A percentile compares a stretch with the other conserved stretches of the same genome.
Conservation (phyloP, 2,113 vertebrate species). For the Syngnathus scovelli region DNA sequence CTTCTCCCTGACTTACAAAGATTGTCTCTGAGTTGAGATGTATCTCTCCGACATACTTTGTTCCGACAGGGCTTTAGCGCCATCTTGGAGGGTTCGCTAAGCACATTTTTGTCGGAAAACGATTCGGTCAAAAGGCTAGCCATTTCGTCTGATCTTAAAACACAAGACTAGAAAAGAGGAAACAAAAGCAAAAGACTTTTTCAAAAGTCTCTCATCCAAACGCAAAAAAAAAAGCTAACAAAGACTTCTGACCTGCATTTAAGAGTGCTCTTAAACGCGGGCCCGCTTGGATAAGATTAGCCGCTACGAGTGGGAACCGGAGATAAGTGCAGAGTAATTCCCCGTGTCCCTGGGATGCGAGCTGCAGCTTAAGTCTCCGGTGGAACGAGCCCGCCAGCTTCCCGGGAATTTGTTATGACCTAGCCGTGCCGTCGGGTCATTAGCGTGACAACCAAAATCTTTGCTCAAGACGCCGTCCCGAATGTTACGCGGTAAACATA, state of each 20-base stretch:
- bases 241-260: constrained; percentile 34
- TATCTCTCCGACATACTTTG: no score
- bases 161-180: constrained; percentile 20
- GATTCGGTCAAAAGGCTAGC: no score
- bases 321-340: constrained; percentile 63
- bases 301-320: constrained; percentile 45
- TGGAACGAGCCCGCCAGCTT: constrained; percentile 35
- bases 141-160: background rate
- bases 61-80: no score
- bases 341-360: constrained; percentile 31
- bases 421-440: no score
- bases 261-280: constrained; percentile 37
- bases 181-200: constrained; percentile 6
- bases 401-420: constrained; percentile 8
- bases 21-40: no score
- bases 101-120: no score
- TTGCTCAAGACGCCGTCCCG: background rate
- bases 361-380: constrained; percentile 37
- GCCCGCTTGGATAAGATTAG: constrained; percentile 52
- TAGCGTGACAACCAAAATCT: constrained; percentile 9
- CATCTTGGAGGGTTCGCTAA: no score
- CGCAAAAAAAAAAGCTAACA: background rate
- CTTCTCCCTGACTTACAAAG: no score
- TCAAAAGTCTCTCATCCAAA: constrained; percentile 12
- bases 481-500: constrained; percentile 9